Percentiles rank a stretch among this genome's conserved stretches.
Evolutionary conservation across 2,888 invertebrate species (phyloP).

Genomic region (Orthosia gracilis): DNA sequence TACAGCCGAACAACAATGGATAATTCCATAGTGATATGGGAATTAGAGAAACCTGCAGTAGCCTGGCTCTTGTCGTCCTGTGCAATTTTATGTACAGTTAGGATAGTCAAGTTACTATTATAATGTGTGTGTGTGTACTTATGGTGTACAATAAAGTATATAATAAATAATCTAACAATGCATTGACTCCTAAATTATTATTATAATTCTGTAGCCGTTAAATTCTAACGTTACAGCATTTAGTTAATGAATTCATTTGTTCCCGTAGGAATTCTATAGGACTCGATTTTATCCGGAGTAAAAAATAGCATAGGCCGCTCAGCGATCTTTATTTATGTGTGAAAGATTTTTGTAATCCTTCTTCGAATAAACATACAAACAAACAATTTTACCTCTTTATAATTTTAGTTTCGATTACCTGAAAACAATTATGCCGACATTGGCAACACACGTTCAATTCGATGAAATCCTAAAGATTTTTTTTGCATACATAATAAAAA

Average conservation of each 20-base stretch:
- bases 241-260: background rate
- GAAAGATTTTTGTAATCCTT: no score
- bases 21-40: slow-evolving; percentile 58
- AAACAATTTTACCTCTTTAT: background rate
- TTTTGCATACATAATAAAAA: background rate
- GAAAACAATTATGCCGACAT: background rate
- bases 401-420: no score
- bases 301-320: background rate
- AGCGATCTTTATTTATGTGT: background rate
- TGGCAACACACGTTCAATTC: background rate
- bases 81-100: slow-evolving; percentile 30
- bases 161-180: background rate
- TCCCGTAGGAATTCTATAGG: background rate
- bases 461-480: background rate
- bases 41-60: slow-evolving; percentile 55
- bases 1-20: slow-evolving; percentile 63
- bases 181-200: background rate
- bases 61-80: slow-evolving; percentile 16
- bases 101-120: background rate
- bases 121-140: no score
- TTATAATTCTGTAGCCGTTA: background rate
- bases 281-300: background rate
- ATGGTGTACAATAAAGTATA: no score
- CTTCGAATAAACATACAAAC: background rate
- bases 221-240: background rate